A percentile compares a stretch with the other conserved stretches of the same genome.
Evolutionary conservation across 2,113 vertebrate genomes (phyloP).

Genomic region (Aptenodytes patagonicus): DNA sequence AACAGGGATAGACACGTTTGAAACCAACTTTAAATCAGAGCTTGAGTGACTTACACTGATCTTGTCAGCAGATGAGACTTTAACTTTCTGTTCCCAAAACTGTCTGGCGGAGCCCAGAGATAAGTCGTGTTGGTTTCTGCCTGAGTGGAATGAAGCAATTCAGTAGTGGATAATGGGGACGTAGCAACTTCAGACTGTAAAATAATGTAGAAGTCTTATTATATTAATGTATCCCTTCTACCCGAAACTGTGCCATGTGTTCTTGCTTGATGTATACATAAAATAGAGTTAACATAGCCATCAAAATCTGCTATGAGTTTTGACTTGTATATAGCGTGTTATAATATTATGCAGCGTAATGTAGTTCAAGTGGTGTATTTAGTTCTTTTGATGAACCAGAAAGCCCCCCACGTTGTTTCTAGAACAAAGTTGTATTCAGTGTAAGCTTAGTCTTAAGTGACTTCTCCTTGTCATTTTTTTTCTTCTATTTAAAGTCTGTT

Average conservation of each 20-base stretch:
- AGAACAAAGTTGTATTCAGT: neutral
- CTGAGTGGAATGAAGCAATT: neutral
- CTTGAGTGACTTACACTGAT: neutral
- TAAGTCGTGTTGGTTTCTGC: neutral
- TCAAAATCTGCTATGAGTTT: neutral
- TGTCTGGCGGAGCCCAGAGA: neutral
- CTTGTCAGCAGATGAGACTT: neutral
- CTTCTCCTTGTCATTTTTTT: neutral
- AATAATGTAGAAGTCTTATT: neutral
- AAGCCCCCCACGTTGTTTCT: neutral
- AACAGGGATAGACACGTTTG: neutral
- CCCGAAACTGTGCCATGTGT: neutral
- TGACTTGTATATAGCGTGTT: fast-evolving
- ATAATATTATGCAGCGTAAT: fast-evolving
- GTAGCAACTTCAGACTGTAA: neutral
- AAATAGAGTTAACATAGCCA: neutral
- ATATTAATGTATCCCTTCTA: neutral
- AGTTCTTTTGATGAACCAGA: neutral
- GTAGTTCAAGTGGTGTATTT: neutral
- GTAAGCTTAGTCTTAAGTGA: neutral
- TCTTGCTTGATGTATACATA: neutral
- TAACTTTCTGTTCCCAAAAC: neutral
- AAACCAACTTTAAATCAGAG: neutral
- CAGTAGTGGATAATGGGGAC: no score
- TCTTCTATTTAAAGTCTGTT: neutral